phyloP scores from a whole-genome alignment of 1,140 invertebrate species.

The Chymomyza costata region DNA sequence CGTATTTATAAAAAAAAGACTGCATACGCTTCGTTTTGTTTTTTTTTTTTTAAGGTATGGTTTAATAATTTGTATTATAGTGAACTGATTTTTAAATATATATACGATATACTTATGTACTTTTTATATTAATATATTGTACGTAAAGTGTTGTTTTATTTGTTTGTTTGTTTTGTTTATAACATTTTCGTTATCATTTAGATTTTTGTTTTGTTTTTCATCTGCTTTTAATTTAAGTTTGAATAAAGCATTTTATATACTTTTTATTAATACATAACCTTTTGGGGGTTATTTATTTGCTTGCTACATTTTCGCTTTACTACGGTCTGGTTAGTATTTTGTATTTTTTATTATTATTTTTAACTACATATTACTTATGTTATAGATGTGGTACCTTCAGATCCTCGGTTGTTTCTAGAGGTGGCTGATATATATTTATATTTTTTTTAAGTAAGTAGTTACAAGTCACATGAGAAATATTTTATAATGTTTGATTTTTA shows the following conservation, averaged over 20 bases:
- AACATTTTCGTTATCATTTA: constrained; percentile 33
- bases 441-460: constrained; percentile 34
- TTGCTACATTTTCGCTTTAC: constrained; percentile 25
- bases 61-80: constrained; percentile 73
- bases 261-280: constrained; percentile 7
- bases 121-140: constrained; percentile 56
- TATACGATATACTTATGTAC: constrained; percentile 30
- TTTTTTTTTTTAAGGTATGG: constrained; percentile 54
- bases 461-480: constrained; percentile 63
- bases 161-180: constrained; percentile 56
- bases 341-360: constrained; percentile 47
- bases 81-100: constrained; percentile 72
- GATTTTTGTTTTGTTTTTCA: constrained; percentile 26
- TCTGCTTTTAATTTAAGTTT: constrained; percentile 27
- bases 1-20: too few relatives aligned
- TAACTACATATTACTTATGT: constrained; percentile 57
- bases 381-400: too few relatives aligned
- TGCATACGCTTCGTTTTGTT: constrained; percentile 7
- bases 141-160: constrained; percentile 49
- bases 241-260: constrained; percentile 47
- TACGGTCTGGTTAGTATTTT: constrained; percentile 49
- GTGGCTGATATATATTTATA: too few relatives aligned
- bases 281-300: constrained; percentile 16
- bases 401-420: too few relatives aligned
- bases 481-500: constrained; percentile 12